Base-by-base conservation (phyloP, 2,113 vertebrate species). In the Myotis yumanensis region DNA sequence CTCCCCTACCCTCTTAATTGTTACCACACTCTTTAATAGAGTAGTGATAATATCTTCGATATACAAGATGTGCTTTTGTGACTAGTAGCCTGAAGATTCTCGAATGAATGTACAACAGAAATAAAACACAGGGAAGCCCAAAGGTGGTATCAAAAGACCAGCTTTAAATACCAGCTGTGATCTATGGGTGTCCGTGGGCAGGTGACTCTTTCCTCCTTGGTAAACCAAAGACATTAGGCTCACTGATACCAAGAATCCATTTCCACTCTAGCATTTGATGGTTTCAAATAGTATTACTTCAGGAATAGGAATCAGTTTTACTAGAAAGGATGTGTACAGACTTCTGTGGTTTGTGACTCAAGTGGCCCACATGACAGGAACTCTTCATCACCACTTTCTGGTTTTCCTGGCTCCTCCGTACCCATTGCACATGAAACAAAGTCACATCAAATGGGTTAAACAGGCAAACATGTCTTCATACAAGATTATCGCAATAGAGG, bases 231-330 rank as follows among this genome's bases (percentile, higher is more conserved):
- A 12, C 0, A 7, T 14, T 59, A 3, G 17, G 37, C 5, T 72
- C 84, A 48, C 5, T 76, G 28, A 68, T 66, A 51, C 28, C 4
- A 40, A 76, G 11, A 17, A 46, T 87, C 32, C 16, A 54, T 69
- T 51, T 77, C 15, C 69, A 48, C 9, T 73, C 32, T 30, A 69
- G 28, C 18, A 68, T 62, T 46, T 12, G 28, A 16, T 40, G n/a
- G 16, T 51, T 94, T 86, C n/a, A 57, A 35, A 90, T 77, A 92
- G 30, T 32, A 72, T 77, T 62, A 25, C 23, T 92, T 90, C 28
- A 90, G 22, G 10, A 88, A 43, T 62, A 54, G 15, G 88, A 64
- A 40, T 80, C 37, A 6, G 22, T 52, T 73, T 64, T 66, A 46
- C 18, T 48, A 86, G 37, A 43, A 81, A 5, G 1, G n/a, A 6